Base-by-base conservation (phyloP, 2,113 vertebrate species). In the Pica pica region DNA sequence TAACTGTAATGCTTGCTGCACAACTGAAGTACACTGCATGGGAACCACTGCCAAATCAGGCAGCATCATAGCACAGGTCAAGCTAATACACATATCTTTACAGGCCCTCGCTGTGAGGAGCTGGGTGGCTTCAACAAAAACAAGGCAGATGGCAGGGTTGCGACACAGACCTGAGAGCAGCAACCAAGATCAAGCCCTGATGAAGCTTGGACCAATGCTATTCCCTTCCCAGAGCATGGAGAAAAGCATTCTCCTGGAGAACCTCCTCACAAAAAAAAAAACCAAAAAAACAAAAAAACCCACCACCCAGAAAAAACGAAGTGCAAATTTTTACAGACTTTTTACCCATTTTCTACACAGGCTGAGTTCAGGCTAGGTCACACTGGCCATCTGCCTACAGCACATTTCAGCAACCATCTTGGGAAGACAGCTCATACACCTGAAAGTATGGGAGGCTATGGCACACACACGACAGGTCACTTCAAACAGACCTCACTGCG, bases 91-190 rank as follows among this genome's bases (percentile, higher is more conserved):
- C 1, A 5, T 2, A 5, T 35, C 41, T 27, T 35, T 20, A 44
- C 5, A 28, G 30, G 37, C 3, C 30, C 16, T 83, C 0, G 0
- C 31, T 44, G 21, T 41, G 12, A n/a, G 27, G 42, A 67, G 50
- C 12, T 49, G 60, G 26, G 60, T 37, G 9, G 47, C 60, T 75
- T 16, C 68, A 78, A 68, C 26, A 44, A 56, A 56, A 67, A 65
- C 39, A n/a, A 57, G 59, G 44, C 68, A 60, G 23, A 50, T 21
- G 53, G 63, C 33, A 81, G 20, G 26, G 56, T 0, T 82, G 55
- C 10, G 15, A 84, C 63, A 59, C n/a, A 52, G 28, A 76, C 16
- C 13, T 26, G 15, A 15, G 6, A 14, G 37, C 0, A 69, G 27
- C 56, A 68, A 89, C 27, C 14, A 33, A 80, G 10, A 74, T 10